Conservation (phyloP, 2,797 vertebrate genomes). For the Fistularia tabacaria region DNA sequence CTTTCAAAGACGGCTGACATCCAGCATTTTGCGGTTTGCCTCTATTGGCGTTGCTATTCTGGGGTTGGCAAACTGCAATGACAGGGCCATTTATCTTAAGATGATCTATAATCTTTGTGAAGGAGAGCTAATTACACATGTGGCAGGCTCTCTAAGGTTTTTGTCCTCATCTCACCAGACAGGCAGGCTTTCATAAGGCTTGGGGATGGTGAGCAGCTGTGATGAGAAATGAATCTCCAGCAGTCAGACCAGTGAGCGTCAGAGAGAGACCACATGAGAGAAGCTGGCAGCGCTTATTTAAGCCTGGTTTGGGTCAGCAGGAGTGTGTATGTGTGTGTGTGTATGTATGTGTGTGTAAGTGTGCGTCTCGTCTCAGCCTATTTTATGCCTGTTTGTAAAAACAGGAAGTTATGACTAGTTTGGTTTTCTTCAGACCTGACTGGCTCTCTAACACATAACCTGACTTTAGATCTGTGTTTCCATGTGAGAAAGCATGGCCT, state of each 20-base stretch:
- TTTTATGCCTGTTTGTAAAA: slow-evolving; percentile 68
- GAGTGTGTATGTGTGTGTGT: slow-evolving; percentile 46
- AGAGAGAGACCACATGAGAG: slow-evolving; percentile 73
- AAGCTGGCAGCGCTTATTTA: slow-evolving; percentile 55
- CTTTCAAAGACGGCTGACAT: slow-evolving; percentile 29
- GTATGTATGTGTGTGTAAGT: slow-evolving; percentile 21
- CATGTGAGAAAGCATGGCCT: slow-evolving; percentile 27
- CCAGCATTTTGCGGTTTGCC: slow-evolving; percentile 45
- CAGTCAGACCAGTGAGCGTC: slow-evolving; percentile 60
- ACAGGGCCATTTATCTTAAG: slow-evolving; percentile 45
- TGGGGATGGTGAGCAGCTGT: slow-evolving; percentile 70
- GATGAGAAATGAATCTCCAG: slow-evolving; percentile 52
- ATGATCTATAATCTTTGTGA: slow-evolving; percentile 65
- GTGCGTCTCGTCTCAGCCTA: slow-evolving; percentile 48
- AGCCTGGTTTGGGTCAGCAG: slow-evolving; percentile 63
- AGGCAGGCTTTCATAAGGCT: slow-evolving; percentile 68
- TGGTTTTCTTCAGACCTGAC: slow-evolving; percentile 62
- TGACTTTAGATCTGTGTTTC: slow-evolving; percentile 29
- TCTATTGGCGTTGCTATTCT: slow-evolving; percentile 53
- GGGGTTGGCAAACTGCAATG: slow-evolving; percentile 51
- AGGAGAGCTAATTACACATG: slow-evolving; percentile 68
- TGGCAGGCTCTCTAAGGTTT: slow-evolving; percentile 49
- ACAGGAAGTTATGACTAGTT: slow-evolving; percentile 74
- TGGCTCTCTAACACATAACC: slow-evolving; percentile 9
- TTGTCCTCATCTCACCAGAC: slow-evolving; percentile 52